A percentile compares a stretch with the other conserved stretches of the same genome.
Conservation (phyloP, 2,888 invertebrate genomes). For the Apodemia duryi region DNA sequence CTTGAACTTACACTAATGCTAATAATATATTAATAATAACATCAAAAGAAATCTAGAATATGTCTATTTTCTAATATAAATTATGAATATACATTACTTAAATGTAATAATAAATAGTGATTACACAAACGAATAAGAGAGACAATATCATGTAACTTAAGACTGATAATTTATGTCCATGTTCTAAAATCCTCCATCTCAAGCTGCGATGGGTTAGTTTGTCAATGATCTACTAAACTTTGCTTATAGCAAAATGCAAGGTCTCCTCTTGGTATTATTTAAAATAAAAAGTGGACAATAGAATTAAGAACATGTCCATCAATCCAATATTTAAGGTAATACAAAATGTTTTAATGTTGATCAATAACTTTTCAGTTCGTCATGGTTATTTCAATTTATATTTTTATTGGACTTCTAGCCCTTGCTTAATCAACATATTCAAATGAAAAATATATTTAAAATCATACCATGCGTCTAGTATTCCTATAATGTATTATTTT, state of each 20-base stretch:
- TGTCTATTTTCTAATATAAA: constrained; percentile 73
- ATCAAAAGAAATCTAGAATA: constrained; percentile 74
- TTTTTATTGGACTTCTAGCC: constrained; percentile 37
- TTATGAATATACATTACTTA: constrained; percentile 75
- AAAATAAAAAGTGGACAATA: constrained; percentile 27
- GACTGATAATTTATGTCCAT: constrained; percentile 25
- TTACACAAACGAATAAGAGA: constrained; percentile 73
- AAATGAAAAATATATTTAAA: constrained; percentile 24
- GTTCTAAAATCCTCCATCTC: constrained; percentile 1
- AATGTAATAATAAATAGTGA: constrained; percentile 77
- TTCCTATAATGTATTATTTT: constrained; percentile 32
- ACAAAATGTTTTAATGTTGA: constrained; percentile 59
- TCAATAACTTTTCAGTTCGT: constrained; percentile 59
- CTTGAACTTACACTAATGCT: constrained; percentile 68
- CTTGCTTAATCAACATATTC: constrained; percentile 17
- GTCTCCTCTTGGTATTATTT: constrained; percentile 28
- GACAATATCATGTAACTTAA: constrained; percentile 73
- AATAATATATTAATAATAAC: constrained; percentile 68
- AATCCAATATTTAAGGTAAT: constrained; percentile 36
- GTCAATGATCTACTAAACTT: constrained; percentile 17
- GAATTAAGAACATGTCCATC: constrained; percentile 35
- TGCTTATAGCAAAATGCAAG: constrained; percentile 17
- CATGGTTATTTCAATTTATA: constrained; percentile 64
- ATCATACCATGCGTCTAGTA: constrained; percentile 23
- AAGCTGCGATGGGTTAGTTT: neutral